phyloP scores from a whole-genome alignment of 2,797 vertebrate genomes.

The Sebastes wilsoni region DNA sequence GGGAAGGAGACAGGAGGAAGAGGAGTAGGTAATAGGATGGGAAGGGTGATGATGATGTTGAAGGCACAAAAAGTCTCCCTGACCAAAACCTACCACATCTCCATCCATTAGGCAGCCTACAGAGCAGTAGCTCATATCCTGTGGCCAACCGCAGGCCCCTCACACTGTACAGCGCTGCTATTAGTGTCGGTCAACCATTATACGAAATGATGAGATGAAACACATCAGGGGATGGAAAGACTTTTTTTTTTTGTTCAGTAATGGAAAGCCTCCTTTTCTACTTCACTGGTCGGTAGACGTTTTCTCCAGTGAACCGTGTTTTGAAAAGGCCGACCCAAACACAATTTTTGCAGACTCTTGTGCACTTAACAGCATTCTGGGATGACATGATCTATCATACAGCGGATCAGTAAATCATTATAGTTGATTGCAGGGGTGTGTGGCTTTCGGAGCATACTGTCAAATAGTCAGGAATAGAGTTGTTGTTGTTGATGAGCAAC shows the following conservation, averaged over 20 bases:
- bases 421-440: neutral
- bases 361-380: constrained; percentile 31
- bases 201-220: constrained; percentile 48
- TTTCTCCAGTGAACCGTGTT: constrained; percentile 24
- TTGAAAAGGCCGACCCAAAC: constrained; percentile 36
- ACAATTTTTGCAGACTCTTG: neutral
- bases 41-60: constrained; percentile 11
- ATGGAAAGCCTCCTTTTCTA: constrained; percentile 55
- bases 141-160: constrained; percentile 60
- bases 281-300: constrained; percentile 13
- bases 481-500: neutral
- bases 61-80: constrained; percentile 25
- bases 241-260: constrained; percentile 35
- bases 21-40: constrained; percentile 20
- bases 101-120: constrained; percentile 59
- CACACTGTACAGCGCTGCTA: constrained; percentile 28
- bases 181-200: constrained; percentile 59
- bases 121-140: constrained; percentile 56
- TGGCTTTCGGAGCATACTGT: neutral
- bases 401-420: neutral
- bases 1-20: constrained; percentile 14
- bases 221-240: constrained; percentile 49
- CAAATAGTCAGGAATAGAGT: neutral
- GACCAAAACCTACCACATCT: constrained; percentile 51
- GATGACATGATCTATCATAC: constrained; percentile 12